phyloP scores from a whole-genome alignment of 2,888 invertebrate genomes.

The Pseudeuparius sepicola region DNA sequence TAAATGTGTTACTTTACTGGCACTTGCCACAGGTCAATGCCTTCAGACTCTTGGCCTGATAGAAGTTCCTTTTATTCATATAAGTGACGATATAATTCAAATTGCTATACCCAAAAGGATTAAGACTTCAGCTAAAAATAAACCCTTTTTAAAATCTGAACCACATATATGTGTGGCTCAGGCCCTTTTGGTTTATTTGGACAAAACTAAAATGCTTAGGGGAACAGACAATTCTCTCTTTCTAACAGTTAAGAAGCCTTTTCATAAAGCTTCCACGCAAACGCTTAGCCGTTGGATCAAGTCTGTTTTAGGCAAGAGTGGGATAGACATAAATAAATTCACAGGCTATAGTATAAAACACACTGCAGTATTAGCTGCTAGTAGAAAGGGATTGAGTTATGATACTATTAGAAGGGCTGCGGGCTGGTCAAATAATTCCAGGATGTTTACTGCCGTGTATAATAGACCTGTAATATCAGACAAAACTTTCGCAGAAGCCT shows the following conservation, averaged over 20 bases:
- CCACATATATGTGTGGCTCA: not conserved
- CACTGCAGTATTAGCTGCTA: constrained; percentile 7
- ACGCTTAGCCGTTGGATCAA: constrained; percentile 11
- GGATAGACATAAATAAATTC: constrained; percentile 9
- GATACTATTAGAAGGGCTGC: constrained; percentile 9
- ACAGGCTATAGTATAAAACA: constrained; percentile 13
- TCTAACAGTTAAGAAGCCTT: constrained; percentile 4
- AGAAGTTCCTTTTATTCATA: not conserved
- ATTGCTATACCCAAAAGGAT: too few species aligned
- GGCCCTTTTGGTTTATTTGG: not conserved
- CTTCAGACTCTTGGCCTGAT: constrained; percentile 1
- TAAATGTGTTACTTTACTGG: not conserved
- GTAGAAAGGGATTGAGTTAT: constrained; percentile 7
- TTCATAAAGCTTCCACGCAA: constrained; percentile 7
- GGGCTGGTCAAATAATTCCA: too few species aligned
- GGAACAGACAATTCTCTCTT: not conserved
- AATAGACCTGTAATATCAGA: too few species aligned
- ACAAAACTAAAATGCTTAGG: constrained; percentile 3
- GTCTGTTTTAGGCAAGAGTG: constrained; percentile 7
- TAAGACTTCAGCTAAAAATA: too few species aligned
- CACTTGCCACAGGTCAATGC: constrained; percentile 2
- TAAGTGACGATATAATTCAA: not conserved
- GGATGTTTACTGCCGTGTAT: constrained; percentile 4
- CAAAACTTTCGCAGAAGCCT: too few species aligned
- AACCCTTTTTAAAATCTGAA: constrained; percentile 2